A percentile compares a stretch with the other conserved stretches of the same genome.
Evolutionary conservation across 2,797 vertebrate genomes (phyloP).

Genomic region (Chaetodon trifasciatus): DNA sequence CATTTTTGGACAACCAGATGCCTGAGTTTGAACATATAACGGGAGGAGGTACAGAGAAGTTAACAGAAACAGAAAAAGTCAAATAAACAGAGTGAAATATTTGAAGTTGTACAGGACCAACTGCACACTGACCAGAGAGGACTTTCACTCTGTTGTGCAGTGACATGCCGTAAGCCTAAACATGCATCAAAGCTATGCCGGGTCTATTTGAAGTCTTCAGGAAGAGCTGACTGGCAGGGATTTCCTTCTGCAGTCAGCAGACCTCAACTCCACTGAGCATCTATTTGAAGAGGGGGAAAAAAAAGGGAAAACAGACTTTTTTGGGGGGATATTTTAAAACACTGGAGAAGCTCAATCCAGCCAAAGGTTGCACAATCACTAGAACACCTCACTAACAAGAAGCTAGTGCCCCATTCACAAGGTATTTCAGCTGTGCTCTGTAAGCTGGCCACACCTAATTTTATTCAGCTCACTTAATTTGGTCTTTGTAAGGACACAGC

Average conservation of each 20-base stretch:
- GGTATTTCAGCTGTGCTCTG: neutral
- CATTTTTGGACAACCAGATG: too few species aligned
- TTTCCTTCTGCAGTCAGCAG: slow-evolving; percentile 72
- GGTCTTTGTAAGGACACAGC: neutral
- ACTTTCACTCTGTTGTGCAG: slow-evolving; percentile 34
- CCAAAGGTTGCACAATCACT: neutral
- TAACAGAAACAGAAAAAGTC: neutral
- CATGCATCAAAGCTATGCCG: slow-evolving; percentile 66
- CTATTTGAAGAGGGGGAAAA: slow-evolving; percentile 8
- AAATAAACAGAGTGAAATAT: slow-evolving; percentile 18
- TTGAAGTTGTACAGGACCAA: slow-evolving; percentile 22
- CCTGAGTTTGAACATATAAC: neutral
- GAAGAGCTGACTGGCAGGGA: slow-evolving; percentile 71
- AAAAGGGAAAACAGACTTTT: slow-evolving; percentile 3
- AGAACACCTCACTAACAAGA: neutral
- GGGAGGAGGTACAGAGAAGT: neutral
- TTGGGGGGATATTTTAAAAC: slow-evolving; percentile 11
- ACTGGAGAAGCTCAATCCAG: neutral
- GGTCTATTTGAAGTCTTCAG: slow-evolving; percentile 67
- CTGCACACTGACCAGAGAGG: slow-evolving; percentile 56
- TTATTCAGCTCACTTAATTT: neutral
- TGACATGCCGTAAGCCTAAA: slow-evolving; percentile 68
- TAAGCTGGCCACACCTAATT: neutral
- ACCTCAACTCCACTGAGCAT: slow-evolving; percentile 44
- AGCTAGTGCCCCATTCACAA: neutral